Evolutionary conservation across 2,888 invertebrate genomes (phyloP).

Genomic region (Blastobasis adustella): DNA sequence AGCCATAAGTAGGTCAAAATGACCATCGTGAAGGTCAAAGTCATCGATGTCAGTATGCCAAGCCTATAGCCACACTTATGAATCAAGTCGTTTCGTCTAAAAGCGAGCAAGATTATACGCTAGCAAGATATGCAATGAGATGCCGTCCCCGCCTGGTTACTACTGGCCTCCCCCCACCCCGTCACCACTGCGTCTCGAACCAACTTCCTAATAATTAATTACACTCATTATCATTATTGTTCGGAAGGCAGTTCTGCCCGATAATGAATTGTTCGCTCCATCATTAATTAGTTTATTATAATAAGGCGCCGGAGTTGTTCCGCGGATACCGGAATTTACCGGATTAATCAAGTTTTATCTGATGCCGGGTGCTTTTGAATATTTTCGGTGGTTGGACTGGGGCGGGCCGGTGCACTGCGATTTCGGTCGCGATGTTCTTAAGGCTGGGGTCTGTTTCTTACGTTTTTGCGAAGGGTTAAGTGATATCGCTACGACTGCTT

Average conservation of each 20-base stretch:
- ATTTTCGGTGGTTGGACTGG: conserved; percentile 13
- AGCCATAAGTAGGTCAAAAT: no score
- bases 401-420: no score
- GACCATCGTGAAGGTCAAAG: no score
- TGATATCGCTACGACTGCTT: no score
- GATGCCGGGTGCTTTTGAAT: conserved; percentile 51
- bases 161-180: conserved; percentile 35
- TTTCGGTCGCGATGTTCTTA: no score
- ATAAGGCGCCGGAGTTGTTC: conserved; percentile 61
- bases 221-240: conserved; percentile 75
- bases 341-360: conserved; percentile 73
- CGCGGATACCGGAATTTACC: conserved; percentile 24
- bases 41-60: no score
- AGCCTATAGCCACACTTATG: no score
- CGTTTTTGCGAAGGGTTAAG: no score
- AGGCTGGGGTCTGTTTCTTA: no score
- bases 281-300: conserved; percentile 76
- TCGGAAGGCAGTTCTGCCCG: conserved; percentile 74
- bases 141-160: not conserved
- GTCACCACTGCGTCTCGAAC: conserved; percentile 67
- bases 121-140: no score
- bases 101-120: no score
- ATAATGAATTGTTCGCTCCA: conserved; percentile 73
- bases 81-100: no score
- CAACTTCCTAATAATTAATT: conserved; percentile 74